Percentiles rank a stretch among this genome's conserved stretches.
These are phyloP conservation scores for Phymorhynchus buccinoides DNA, from an alignment of 1,140 invertebrate species.

Conservation along the genomic window DNA sequence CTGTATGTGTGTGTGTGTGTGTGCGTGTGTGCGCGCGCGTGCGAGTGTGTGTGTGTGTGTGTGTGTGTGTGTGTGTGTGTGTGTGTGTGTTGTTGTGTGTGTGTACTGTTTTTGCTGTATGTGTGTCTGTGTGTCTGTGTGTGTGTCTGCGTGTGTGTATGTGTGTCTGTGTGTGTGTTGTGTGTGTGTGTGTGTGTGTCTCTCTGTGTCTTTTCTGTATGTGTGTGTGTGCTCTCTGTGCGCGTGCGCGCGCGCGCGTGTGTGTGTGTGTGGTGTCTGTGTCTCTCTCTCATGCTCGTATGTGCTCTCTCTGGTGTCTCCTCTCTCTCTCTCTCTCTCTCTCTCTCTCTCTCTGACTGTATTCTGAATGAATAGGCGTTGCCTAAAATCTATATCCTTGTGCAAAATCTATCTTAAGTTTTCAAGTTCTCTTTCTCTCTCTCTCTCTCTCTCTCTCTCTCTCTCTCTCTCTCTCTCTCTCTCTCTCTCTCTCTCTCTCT, in stretches of 20 bases:
- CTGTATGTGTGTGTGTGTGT: not conserved
- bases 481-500: slow-evolving; percentile 7
- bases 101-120: not conserved
- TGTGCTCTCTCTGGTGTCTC: not conserved
- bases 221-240: too few relatives aligned
- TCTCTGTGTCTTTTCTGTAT: not conserved
- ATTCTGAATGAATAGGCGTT: too few relatives aligned
- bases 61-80: not conserved
- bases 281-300: not conserved
- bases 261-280: too few relatives aligned
- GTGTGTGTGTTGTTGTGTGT: not conserved
- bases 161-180: not conserved
- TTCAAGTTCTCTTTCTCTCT: not conserved
- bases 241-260: too few relatives aligned
- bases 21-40: not conserved
- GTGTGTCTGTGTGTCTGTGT: not conserved
- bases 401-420: too few relatives aligned
- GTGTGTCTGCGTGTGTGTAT: not conserved
- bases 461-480: not conserved
- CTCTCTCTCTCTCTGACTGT: not conserved
- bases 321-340: not conserved
- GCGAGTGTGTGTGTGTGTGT: not conserved
- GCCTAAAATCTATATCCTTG: too few relatives aligned
- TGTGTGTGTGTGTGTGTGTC: not conserved
- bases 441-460: slow-evolving; percentile 16